A percentile compares a stretch with the other conserved stretches of the same genome.
Evolutionary conservation across 1,140 invertebrate species (phyloP).

Genomic region (Goniozus legneri): DNA sequence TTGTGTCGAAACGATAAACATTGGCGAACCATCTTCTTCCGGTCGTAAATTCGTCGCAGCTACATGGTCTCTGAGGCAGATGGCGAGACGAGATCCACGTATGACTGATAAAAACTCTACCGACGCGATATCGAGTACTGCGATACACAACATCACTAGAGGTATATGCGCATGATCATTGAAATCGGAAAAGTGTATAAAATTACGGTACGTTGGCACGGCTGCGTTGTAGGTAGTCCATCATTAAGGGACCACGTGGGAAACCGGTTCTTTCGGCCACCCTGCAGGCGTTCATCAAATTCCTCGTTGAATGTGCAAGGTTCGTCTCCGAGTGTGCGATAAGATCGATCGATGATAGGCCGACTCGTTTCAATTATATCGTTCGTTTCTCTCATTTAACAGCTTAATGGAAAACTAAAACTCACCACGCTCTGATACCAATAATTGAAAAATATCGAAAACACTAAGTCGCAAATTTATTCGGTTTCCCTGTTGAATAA

Average conservation of each 20-base stretch:
- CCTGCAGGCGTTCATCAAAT: constrained; percentile 12
- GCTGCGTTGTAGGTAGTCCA: constrained; percentile 24
- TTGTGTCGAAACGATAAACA: too few relatives aligned
- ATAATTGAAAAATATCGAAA: not conserved
- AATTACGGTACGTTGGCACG: constrained; percentile 14
- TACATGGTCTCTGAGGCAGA: not conserved
- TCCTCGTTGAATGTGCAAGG: not conserved
- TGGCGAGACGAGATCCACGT: not conserved
- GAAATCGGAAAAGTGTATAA: constrained; percentile 24
- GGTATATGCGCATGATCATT: constrained; percentile 10
- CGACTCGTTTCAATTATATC: too few relatives aligned
- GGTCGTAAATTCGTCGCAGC: not conserved
- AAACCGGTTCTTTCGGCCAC: constrained; percentile 35
- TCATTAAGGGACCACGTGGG: constrained; percentile 32
- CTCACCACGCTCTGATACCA: not conserved
- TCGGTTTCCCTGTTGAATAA: not conserved
- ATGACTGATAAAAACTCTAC: not conserved
- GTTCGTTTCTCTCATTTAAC: not conserved
- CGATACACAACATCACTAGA: not conserved
- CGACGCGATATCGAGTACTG: not conserved
- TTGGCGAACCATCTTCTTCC: too few relatives aligned
- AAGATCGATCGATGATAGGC: not conserved
- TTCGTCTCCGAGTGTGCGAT: not conserved
- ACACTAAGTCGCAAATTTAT: not conserved
- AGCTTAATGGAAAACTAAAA: not conserved